Conservation (phyloP, 2,113 vertebrate genomes). For the Paedocypris sp. region DNA sequence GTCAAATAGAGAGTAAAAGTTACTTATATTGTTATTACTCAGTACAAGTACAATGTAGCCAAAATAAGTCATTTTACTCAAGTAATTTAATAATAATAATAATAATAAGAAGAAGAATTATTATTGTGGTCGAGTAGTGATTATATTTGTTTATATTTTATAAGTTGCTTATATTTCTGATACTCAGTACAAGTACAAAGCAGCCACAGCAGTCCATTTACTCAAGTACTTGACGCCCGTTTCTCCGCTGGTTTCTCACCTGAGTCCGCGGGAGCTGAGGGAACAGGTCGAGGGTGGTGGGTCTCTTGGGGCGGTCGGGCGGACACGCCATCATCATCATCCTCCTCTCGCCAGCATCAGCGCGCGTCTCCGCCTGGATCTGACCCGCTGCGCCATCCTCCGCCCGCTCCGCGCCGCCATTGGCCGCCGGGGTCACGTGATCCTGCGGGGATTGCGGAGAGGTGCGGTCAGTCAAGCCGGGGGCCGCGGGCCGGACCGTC, state of each 20-base stretch:
- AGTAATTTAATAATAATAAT: no score
- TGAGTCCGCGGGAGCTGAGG: slow-evolving; percentile 90
- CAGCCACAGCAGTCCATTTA: no score
- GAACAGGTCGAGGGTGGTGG: slow-evolving; percentile 94
- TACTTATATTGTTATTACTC: no score
- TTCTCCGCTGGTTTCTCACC: slow-evolving; percentile 52
- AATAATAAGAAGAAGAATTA: no score
- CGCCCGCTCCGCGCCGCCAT: slow-evolving; percentile 59
- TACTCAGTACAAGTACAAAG: no score
- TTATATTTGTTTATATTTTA: no score
- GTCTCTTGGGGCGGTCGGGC: slow-evolving; percentile 86
- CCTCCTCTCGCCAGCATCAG: slow-evolving; percentile 74
- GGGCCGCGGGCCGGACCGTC: not conserved
- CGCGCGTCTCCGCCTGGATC: slow-evolving; percentile 87
- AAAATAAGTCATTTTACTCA: no score
- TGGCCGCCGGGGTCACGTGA: slow-evolving; percentile 70
- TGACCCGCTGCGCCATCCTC: slow-evolving; percentile 71
- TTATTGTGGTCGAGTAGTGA: no score
- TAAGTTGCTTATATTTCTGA: no score
- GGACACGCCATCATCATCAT: slow-evolving; percentile 54
- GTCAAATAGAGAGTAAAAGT: no score
- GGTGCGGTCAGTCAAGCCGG: slow-evolving; percentile 32
- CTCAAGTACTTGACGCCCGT: no score
- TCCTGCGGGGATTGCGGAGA: slow-evolving; percentile 62
- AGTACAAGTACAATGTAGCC: no score